Conservation (phyloP, 2,888 invertebrate genomes). For the Nymphalis polychloros region DNA sequence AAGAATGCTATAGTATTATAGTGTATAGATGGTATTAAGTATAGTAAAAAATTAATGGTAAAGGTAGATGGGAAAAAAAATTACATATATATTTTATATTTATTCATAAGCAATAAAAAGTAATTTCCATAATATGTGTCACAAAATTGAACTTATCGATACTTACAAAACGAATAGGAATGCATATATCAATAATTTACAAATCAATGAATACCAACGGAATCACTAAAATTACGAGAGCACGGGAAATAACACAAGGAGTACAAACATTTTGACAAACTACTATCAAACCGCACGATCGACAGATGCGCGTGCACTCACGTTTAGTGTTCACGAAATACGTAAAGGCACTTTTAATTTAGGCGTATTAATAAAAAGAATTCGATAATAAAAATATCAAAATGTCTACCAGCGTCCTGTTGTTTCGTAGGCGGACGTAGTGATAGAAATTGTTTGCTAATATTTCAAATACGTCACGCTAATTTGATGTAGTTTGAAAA, state of each 20-base stretch:
- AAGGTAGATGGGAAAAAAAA: slow-evolving; percentile 39
- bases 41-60: too few species aligned
- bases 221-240: slow-evolving; percentile 59
- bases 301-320: slow-evolving; percentile 48
- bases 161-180: slow-evolving; percentile 60
- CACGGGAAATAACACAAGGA: slow-evolving; percentile 24
- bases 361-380: slow-evolving; percentile 43
- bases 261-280: slow-evolving; percentile 49
- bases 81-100: slow-evolving; percentile 63
- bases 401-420: slow-evolving; percentile 22
- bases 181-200: slow-evolving; percentile 50
- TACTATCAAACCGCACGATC: slow-evolving; percentile 42
- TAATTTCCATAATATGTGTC: slow-evolving; percentile 68
- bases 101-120: slow-evolving; percentile 82
- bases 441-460: not conserved
- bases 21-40: too few species aligned
- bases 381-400: slow-evolving; percentile 22
- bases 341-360: slow-evolving; percentile 75
- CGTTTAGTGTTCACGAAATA: slow-evolving; percentile 49
- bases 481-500: slow-evolving; percentile 35
- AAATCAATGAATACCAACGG: slow-evolving; percentile 59
- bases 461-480: slow-evolving; percentile 9
- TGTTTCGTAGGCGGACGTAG: slow-evolving; percentile 6
- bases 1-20: too few species aligned
- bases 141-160: slow-evolving; percentile 68